Evolutionary conservation across 2,113 vertebrate genomes (phyloP).

Genomic region (Triplophysa dalaica): DNA sequence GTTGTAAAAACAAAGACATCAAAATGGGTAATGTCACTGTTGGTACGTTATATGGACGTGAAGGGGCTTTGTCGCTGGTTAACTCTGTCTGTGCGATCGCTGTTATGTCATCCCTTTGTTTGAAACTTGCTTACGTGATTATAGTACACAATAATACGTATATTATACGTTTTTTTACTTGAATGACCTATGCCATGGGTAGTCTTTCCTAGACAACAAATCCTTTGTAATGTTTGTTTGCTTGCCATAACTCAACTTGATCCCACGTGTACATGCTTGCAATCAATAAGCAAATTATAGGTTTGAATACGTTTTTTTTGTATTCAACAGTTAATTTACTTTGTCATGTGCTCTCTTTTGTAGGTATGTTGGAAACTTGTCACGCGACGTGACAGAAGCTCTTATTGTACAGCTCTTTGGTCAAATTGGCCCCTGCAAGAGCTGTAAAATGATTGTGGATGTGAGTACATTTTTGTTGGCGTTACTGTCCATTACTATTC

Average conservation of each 20-base stretch:
- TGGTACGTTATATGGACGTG: not conserved
- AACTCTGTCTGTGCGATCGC: not conserved
- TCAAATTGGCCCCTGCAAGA: slow-evolving; percentile 98
- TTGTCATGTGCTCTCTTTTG: slow-evolving; percentile 3
- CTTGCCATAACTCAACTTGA: too few species aligned
- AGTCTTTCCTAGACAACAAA: not conserved
- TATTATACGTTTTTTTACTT: too few species aligned
- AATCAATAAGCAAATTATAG: not conserved
- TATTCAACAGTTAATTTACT: not conserved
- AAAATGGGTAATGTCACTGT: not conserved
- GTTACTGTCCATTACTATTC: slow-evolving; percentile 47
- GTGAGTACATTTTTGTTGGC: slow-evolving; percentile 74
- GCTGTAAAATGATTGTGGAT: slow-evolving; percentile 99
- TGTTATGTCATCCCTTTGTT: slow-evolving; percentile 18
- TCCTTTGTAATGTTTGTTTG: slow-evolving; percentile 11
- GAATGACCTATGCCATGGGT: not conserved
- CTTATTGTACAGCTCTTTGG: slow-evolving; percentile 96
- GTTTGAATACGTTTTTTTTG: not conserved
- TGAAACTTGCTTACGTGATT: not conserved
- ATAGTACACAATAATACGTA: too few species aligned
- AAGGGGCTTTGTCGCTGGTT: slow-evolving; percentile 6
- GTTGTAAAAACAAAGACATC: not conserved
- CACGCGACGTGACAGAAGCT: slow-evolving; percentile 95
- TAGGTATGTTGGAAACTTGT: slow-evolving; percentile 97
- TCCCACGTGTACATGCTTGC: not conserved